Percentiles rank a stretch among this genome's conserved stretches.
Conservation (phyloP, 2,888 invertebrate species). For the Tachina fera region DNA sequence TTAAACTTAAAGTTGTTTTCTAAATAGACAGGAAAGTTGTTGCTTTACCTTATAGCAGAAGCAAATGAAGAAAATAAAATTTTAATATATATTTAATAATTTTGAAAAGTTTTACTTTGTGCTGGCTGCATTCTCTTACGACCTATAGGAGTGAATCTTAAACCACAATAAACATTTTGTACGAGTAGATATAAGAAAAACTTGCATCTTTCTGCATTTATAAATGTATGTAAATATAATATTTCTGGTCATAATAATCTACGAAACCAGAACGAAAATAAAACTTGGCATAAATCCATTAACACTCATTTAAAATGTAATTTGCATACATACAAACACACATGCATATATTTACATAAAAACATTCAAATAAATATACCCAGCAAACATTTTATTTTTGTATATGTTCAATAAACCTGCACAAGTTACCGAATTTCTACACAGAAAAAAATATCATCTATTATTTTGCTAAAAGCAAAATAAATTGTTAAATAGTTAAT, state of each 20-base stretch:
- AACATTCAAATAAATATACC: background rate
- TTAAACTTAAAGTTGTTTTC: background rate
- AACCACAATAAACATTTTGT: conserved; percentile 12
- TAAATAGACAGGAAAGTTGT: background rate
- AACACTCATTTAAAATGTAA: conserved; percentile 70
- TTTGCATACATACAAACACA: conserved; percentile 65
- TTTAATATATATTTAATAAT: conserved; percentile 44
- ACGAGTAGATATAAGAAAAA: background rate
- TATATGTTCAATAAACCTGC: too few species aligned
- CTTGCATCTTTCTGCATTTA: conserved; percentile 1
- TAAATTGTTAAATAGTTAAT: too few species aligned
- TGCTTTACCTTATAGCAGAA: background rate
- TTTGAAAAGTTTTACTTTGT: conserved; percentile 16
- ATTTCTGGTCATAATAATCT: conserved; percentile 73
- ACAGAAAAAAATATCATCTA: too few species aligned
- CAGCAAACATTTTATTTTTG: too few species aligned
- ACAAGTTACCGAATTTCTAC: too few species aligned
- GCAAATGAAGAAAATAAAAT: conserved; percentile 11
- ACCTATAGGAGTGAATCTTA: conserved; percentile 1
- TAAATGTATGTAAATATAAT: background rate
- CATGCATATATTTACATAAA: background rate
- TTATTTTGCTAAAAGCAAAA: too few species aligned
- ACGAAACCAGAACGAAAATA: conserved; percentile 51
- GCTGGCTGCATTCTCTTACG: conserved; percentile 8
- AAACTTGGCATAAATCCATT: conserved; percentile 71